Base-by-base conservation (phyloP, 2,888 invertebrate genomes). In the Oscheius onirici region DNA sequence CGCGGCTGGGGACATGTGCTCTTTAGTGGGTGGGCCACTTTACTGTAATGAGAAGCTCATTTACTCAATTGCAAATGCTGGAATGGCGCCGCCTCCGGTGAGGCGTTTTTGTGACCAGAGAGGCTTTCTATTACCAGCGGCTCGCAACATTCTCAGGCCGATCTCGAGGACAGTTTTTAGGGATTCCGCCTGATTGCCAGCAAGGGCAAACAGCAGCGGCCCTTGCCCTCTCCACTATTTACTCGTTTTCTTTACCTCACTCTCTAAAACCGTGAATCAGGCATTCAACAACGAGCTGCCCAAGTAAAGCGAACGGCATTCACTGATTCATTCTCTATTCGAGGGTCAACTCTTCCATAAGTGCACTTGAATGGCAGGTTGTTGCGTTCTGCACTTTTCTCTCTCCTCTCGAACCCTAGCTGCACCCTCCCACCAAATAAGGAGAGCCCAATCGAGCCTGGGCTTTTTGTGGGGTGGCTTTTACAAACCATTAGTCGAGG, bases 161-260 rank as follows among this genome's bases (percentile, higher is more conserved):
- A 34, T 34, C 34, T 34, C 34, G 34, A 34, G 34, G 34, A 34
- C 34, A 34, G 34, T 34, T 34, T 34, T 34, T 51, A 15, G 10
- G 51, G 22, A 46, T 46, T 57, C 41, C 43, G 20, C 11, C 41
- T 43, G 58, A 58, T 58, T 58, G 40, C 43, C 58, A 58, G 58
- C 40, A 49, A 49, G 46, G 43, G 49, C 49, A 63, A 63, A 44
- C 63, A 63, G 49, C 63, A 63, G 49, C 63, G 63, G 49, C 46
- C 63, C 22, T 60, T 60, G 60, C 60, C 49, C 63, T 49, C 34
- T 34, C 34, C 49, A 49, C 49, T 63, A 26, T 63, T 63, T 63
- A 49, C 63, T 28, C 17, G 17, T 63, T 46, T 46, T 61, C 46
- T 24, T 26, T 17, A 40, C 60, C 60, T n/a, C n/a, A n/a, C n/a